Evolutionary conservation across 2,113 vertebrate genomes (phyloP).

Genomic region (Ramphastos sulfuratus): DNA sequence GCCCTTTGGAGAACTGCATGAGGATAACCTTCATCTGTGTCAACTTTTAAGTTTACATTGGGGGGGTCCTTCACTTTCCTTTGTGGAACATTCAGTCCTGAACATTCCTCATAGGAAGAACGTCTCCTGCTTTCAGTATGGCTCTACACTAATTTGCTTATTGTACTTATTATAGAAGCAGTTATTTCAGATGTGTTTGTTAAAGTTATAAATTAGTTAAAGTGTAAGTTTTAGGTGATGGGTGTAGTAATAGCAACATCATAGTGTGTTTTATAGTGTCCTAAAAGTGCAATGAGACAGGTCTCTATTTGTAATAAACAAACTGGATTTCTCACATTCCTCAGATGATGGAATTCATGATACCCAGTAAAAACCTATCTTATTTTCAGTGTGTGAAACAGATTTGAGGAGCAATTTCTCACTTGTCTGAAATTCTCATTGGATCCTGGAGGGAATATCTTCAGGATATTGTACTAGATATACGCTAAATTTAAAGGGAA

Average conservation of each 20-base stretch:
- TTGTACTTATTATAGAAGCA: not conserved
- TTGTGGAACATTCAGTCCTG: not conserved
- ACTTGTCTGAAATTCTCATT: not conserved
- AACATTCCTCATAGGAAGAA: not conserved
- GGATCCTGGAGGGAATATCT: not conserved
- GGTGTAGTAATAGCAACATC: not conserved
- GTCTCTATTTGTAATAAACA: not conserved
- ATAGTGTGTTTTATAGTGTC: not conserved
- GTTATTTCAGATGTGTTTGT: not conserved
- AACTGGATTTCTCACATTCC: not conserved
- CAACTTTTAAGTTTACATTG: not conserved
- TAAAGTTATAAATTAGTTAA: not conserved
- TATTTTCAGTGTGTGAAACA: not conserved
- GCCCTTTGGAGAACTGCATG: not conserved
- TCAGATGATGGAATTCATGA: not conserved
- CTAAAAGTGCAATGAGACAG: not conserved
- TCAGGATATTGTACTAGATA: not conserved
- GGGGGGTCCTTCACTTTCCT: not conserved
- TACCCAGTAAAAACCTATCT: not conserved
- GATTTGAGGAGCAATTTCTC: not conserved
- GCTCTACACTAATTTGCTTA: not conserved
- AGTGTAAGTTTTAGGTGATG: not conserved
- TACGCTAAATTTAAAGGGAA: constrained; percentile 21
- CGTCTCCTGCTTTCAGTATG: not conserved
- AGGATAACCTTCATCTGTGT: not conserved